Base-by-base conservation (phyloP, 1,140 invertebrate genomes). In the Drosophila nigromelanica region DNA sequence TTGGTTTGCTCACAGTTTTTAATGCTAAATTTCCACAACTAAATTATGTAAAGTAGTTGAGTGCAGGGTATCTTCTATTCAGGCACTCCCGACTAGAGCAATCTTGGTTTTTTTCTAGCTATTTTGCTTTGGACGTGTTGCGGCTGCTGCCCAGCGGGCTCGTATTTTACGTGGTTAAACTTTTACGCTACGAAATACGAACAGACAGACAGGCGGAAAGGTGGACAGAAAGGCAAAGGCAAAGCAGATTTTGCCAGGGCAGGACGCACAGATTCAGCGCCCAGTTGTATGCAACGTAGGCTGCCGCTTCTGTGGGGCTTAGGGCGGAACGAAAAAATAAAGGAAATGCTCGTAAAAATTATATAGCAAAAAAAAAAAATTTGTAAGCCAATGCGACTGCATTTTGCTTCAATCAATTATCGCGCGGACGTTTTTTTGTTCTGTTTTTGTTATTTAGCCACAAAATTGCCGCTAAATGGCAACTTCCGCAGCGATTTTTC, bases 401-500 rank as follows among this genome's bases (percentile, higher is more conserved):
- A 75, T 80, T 82, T 73, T 73, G 52, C 67, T 73, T 74, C 75
- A 82, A 86, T 87, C 82, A 86, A 86, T 86, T 82, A 86, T 78
- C 74, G 60, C 47, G 35, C 56, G 48, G 59, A 11, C 7, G 5
- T 40, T 54, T 40, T 42, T 63, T 18, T 18, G 18, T 58, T 47
- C 58, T 18, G 27, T 39, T 55, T 30, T 48, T 55, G 42, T 18
- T 61, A 42, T 50, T 48, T 67, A 59, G 76, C 75, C 75, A 73
- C 82, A 81, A 72, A 77, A 81, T 81, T 87, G 45, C 71, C 67
- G 75, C 72, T 87, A 87, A 87, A 74, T 72, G 82, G 77, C 81
- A 73, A 87, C 81, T 86, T 87, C 75, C 75, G 81, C 82, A 87
- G 67, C 68, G 60, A 87, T 87, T 83, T 76, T 83, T 83, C 80